Conservation (phyloP, 1,140 invertebrate genomes). For the Ceratina calcarata region DNA sequence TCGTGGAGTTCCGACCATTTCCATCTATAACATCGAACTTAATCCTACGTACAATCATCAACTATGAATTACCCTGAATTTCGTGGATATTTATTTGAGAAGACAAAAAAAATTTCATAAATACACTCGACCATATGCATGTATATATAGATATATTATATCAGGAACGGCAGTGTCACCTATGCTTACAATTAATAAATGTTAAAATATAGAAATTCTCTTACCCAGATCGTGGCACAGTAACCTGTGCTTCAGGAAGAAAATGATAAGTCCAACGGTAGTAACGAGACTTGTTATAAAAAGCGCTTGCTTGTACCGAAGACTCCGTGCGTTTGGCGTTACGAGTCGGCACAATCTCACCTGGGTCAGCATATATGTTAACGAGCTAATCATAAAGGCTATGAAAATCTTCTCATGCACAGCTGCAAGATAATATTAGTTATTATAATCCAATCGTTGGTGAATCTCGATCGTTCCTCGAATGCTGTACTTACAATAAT, state of each 20-base stretch:
- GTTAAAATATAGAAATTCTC: slow-evolving; percentile 62
- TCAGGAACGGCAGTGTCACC: background rate
- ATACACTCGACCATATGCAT: background rate
- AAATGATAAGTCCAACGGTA: slow-evolving; percentile 90
- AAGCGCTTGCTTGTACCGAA: slow-evolving; percentile 87
- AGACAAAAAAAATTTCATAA: background rate
- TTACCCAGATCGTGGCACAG: slow-evolving; percentile 93
- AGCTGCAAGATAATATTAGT: slow-evolving; percentile 83
- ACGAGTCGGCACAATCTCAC: slow-evolving; percentile 80
- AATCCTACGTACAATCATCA: slow-evolving; percentile 9
- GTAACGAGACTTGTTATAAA: slow-evolving; percentile 88
- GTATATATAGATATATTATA: background rate
- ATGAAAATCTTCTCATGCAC: slow-evolving; percentile 96
- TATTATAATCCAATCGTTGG: background rate
- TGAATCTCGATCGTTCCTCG: background rate
- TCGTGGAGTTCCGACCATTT: background rate
- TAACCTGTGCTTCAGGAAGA: slow-evolving; percentile 93
- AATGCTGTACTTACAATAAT: slow-evolving; percentile 90
- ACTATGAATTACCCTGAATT: slow-evolving; percentile 9
- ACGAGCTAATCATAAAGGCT: slow-evolving; percentile 92
- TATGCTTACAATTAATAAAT: background rate
- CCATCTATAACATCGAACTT: background rate
- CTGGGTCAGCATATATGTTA: slow-evolving; percentile 90
- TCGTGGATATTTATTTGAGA: slow-evolving; percentile 2
- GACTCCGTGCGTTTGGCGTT: slow-evolving; percentile 80